These are phyloP conservation scores for Nomada goodeniana DNA, from an alignment of 2,888 invertebrate species.

Conservation along the genomic window DNA sequence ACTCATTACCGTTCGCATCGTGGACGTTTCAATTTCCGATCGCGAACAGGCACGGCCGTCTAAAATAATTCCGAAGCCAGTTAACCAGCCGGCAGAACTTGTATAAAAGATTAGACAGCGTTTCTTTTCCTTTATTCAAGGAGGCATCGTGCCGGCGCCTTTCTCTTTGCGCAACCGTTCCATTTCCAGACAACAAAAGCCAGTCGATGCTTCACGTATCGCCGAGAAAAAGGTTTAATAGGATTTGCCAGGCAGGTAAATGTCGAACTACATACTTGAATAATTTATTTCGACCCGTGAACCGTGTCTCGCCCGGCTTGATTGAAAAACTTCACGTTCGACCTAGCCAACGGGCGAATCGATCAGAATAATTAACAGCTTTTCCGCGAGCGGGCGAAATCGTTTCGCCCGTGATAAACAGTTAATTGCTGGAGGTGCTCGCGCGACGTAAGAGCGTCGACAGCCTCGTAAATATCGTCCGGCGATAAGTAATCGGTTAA, in stretches of 20 bases:
- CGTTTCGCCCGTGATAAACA: conserved; percentile 3
- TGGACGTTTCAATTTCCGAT: conserved; percentile 16
- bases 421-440: background rate
- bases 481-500: background rate
- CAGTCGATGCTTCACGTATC: conserved; percentile 61
- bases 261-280: conserved; percentile 50
- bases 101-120: conserved; percentile 63
- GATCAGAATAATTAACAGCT: conserved; percentile 44
- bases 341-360: conserved; percentile 25
- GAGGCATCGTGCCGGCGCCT: conserved; percentile 65
- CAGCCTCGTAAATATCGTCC: background rate
- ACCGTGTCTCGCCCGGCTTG: conserved; percentile 2
- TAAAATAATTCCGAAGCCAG: conserved; percentile 53
- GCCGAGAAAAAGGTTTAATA: conserved; percentile 56
- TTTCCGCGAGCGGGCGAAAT: conserved; percentile 26
- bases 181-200: conserved; percentile 66
- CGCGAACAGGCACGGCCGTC: background rate
- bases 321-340: conserved; percentile 47
- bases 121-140: conserved; percentile 65
- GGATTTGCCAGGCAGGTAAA: conserved; percentile 58
- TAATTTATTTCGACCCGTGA: conserved; percentile 54
- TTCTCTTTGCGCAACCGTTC: conserved; percentile 66
- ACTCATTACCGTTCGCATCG: conserved; percentile 2
- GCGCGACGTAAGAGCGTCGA: background rate
- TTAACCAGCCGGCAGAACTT: conserved; percentile 44